Conservation (phyloP, 1,140 invertebrate genomes). For the Phenacoccus solenopsis region DNA sequence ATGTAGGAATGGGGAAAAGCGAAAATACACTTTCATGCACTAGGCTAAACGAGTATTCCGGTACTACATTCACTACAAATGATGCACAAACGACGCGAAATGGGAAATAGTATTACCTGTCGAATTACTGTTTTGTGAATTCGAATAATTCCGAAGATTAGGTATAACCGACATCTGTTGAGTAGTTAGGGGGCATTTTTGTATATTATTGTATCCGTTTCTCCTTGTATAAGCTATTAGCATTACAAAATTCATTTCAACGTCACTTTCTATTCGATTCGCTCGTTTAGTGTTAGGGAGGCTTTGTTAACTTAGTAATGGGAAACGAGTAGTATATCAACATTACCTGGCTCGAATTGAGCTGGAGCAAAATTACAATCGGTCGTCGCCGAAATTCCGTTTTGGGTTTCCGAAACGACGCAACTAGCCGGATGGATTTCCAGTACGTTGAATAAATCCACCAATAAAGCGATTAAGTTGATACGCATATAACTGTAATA, state of each 20-base stretch:
- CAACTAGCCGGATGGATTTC: conserved; percentile 86
- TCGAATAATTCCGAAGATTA: conserved; percentile 58
- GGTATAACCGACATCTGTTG: conserved; percentile 64
- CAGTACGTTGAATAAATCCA: conserved; percentile 89
- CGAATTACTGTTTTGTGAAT: conserved; percentile 21
- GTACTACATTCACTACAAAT: conserved; percentile 42
- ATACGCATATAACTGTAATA: conserved; percentile 67
- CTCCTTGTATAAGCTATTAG: conserved; percentile 32
- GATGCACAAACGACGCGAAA: no score
- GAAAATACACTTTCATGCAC: not conserved
- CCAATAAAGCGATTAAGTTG: conserved; percentile 86
- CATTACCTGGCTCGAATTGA: not conserved
- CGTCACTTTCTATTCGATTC: no score
- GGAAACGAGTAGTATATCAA: not conserved
- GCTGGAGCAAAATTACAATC: not conserved
- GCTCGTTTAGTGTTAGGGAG: not conserved
- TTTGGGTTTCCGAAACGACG: conserved; percentile 46
- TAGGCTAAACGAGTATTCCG: not conserved
- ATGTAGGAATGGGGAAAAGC: no score
- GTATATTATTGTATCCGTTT: conserved; percentile 71
- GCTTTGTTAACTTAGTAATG: not conserved
- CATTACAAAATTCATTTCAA: not conserved
- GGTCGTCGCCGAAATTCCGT: not conserved
- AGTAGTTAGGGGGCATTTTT: conserved; percentile 59
- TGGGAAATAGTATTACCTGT: no score